Evolutionary conservation across 1,140 invertebrate species (phyloP).

Genomic region (Pristionchus pacificus): DNA sequence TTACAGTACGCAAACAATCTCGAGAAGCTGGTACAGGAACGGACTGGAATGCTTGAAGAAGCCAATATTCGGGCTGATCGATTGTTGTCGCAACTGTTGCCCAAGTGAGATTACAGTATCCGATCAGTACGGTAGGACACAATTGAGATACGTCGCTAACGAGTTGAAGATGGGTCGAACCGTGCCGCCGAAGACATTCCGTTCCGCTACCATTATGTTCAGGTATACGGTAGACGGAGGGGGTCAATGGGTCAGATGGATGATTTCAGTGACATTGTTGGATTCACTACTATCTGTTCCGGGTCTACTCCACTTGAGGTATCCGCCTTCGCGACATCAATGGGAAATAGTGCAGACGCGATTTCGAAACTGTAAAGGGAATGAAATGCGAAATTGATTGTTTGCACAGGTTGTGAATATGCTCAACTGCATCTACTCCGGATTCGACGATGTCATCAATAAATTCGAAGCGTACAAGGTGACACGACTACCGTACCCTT

Average conservation of each 20-base stretch:
- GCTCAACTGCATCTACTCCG: constrained; percentile 59
- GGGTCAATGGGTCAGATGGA: constrained; percentile 54
- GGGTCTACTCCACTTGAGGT: constrained; percentile 57
- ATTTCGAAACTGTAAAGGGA: background rate
- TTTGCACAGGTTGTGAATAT: constrained; percentile 57
- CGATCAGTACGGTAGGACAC: background rate
- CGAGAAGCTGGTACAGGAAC: constrained; percentile 85
- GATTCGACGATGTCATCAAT: constrained; percentile 58
- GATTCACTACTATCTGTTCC: constrained; percentile 70
- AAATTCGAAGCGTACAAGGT: constrained; percentile 59
- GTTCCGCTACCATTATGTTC: constrained; percentile 78
- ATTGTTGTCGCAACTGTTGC: constrained; percentile 49
- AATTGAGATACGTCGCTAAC: constrained; percentile 52
- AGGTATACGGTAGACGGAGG: constrained; percentile 59
- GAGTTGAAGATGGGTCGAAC: constrained; percentile 52
- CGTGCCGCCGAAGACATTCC: constrained; percentile 54
- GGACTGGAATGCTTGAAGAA: constrained; percentile 67
- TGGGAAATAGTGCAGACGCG: background rate
- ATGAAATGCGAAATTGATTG: too few relatives aligned
- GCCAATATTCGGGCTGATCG: constrained; percentile 53
- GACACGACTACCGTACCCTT: background rate
- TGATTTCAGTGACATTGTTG: constrained; percentile 79
- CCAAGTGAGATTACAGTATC: constrained; percentile 27
- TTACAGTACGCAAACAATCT: constrained; percentile 90
- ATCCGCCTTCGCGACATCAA: background rate